Evolutionary conservation across 2,113 vertebrate species (phyloP), one percentile per base, ranked within the genome.

Genomic region (Leptodactylus fuscus): DNA sequence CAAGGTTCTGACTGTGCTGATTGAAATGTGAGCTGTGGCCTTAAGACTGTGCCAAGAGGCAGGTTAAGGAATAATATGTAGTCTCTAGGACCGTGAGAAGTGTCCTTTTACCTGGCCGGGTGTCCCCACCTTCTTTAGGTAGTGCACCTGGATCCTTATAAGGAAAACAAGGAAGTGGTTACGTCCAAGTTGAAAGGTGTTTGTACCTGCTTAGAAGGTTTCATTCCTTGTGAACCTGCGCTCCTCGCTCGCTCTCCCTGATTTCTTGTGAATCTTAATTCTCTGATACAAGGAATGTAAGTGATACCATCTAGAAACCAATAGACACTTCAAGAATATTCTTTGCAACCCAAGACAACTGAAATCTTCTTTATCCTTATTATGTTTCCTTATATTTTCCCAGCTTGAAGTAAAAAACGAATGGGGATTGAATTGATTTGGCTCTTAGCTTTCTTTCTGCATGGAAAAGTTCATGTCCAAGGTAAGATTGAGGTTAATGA

Each of bases 391-490:
- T 83, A 10, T 91, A 83, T 91, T 91, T 91, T 20, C 53, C 71
- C 94, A 95, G 89, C 89, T 92, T 89, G 93, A 96, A 94, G 93
- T 95, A 18, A 90, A 96, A 95, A 95, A 94, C 96, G 95, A 95
- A 99, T 99, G 97, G 97, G 96, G 96, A 95, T 96, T 94, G 92
- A 96, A 92, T 93, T 96, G 91, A 92, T 97, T 88, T 96, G 92
- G 93, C 94, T 98, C 89, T 90, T 93, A 91, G 90, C 97, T 94
- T 94, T 99, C 87, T 90, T 95, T 89, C 94, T 95, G 85, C 95
- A 94, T 92, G 96, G 94, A 94, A 93, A 94, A 92, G 90, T 90
- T 91, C 88, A 90, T 88, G 96, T 93, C 87, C 95, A 96, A 93
- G 97, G 98, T 99, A 96, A 97, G 97, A 80, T 53, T 69, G 2